These are phyloP conservation scores for Araneus ventricosus DNA, from an alignment of 1,140 invertebrate species.

Conservation along the genomic window DNA sequence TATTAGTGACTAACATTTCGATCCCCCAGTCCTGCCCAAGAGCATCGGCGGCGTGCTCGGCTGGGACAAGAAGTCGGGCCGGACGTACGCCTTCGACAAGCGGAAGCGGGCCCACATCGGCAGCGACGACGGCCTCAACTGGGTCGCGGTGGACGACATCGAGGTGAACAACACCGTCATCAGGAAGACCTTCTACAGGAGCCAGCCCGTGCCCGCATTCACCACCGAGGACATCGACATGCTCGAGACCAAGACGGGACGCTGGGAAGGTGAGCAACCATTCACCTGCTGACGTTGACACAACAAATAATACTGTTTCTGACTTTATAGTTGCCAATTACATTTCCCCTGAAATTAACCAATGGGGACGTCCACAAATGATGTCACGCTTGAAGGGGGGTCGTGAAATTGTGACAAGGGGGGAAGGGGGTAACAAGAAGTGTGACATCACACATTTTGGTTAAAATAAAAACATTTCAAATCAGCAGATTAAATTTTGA, in stretches of 20 bases:
- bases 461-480: too few species aligned
- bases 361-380: too few species aligned
- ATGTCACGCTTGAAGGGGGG: too few species aligned
- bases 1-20: not conserved
- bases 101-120: slow-evolving; percentile 67
- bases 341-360: too few species aligned
- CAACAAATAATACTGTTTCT: too few species aligned
- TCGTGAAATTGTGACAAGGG: too few species aligned
- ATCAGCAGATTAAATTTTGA: too few species aligned
- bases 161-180: slow-evolving; percentile 67
- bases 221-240: slow-evolving; percentile 70
- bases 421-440: too few species aligned
- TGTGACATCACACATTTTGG: too few species aligned
- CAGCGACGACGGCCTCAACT: slow-evolving; percentile 67
- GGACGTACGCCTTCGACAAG: slow-evolving; percentile 74
- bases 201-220: slow-evolving; percentile 72
- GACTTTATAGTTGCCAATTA: too few species aligned
- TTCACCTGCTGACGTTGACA: too few species aligned
- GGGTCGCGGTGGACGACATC: slow-evolving; percentile 69
- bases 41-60: slow-evolving; percentile 68
- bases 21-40: slow-evolving; percentile 44
- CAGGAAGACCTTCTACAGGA: slow-evolving; percentile 73
- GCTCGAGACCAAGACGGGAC: slow-evolving; percentile 71
- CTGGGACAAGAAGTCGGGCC: slow-evolving; percentile 73
- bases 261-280: slow-evolving; percentile 74